These are phyloP conservation scores for Eurystomus glaucurus DNA, from an alignment of 2,797 vertebrate genomes.

Conservation along the genomic window DNA sequence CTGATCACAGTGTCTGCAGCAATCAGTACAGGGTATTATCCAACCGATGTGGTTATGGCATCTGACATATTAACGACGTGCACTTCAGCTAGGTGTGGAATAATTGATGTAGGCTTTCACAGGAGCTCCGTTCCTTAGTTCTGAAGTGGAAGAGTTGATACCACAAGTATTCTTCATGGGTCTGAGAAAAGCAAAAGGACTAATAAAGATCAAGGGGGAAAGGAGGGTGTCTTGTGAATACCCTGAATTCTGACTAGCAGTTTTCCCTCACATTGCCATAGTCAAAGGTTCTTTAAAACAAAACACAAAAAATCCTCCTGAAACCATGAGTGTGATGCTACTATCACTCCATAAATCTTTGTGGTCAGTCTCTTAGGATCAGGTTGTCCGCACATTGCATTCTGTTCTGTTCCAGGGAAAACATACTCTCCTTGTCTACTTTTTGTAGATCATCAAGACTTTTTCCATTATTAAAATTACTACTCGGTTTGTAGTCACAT, in stretches of 20 bases:
- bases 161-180: background rate
- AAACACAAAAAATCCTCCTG: background rate
- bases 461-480: background rate
- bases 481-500: background rate
- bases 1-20: background rate
- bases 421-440: background rate
- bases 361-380: background rate
- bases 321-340: background rate
- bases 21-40: background rate
- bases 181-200: background rate
- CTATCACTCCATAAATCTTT: background rate
- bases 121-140: background rate
- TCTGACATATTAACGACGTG: background rate
- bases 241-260: background rate
- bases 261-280: background rate
- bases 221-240: background rate
- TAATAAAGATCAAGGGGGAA: background rate
- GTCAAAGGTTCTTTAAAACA: background rate
- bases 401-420: background rate
- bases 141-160: background rate
- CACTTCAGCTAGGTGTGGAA: background rate
- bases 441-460: background rate
- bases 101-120: background rate
- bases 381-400: background rate
- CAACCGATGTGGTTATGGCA: background rate